Evolutionary conservation across 2,888 invertebrate genomes (phyloP).

Genomic region (Serripes groenlandicus): DNA sequence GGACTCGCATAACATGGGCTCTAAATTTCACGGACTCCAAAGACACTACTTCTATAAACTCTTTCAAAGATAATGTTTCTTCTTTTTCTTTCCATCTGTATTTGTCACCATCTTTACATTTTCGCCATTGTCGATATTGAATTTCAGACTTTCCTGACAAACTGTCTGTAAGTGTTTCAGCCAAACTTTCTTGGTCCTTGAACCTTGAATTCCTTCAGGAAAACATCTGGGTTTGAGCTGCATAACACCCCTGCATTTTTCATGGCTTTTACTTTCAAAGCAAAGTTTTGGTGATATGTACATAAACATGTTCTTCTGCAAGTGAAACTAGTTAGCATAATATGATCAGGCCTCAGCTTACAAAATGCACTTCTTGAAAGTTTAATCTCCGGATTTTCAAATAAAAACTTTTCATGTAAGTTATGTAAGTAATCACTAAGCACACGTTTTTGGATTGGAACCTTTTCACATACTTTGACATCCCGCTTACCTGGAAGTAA

Average conservation of each 20-base stretch:
- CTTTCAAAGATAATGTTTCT: too few relatives aligned
- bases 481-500: conserved; percentile 38
- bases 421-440: conserved; percentile 37
- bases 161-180: conserved; percentile 14
- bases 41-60: conserved; percentile 28
- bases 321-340: conserved; percentile 33
- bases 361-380: conserved; percentile 42
- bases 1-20: conserved; percentile 16
- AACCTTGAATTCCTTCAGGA: too few relatives aligned
- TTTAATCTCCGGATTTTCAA: conserved; percentile 37
- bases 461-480: neutral
- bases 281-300: conserved; percentile 40
- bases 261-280: conserved; percentile 24
- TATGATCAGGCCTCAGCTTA: conserved; percentile 41
- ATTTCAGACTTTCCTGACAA: conserved; percentile 9
- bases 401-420: conserved; percentile 20
- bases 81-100: conserved; percentile 41
- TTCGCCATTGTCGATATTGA: conserved; percentile 36
- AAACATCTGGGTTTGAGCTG: conserved; percentile 28
- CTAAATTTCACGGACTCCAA: neutral
- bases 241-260: conserved; percentile 7
- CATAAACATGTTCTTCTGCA: conserved; percentile 36
- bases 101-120: conserved; percentile 31
- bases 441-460: conserved; percentile 28
- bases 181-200: neutral